These are phyloP conservation scores for Etheostoma perlongum DNA, from an alignment of 2,797 vertebrate species.

Conservation along the genomic window DNA sequence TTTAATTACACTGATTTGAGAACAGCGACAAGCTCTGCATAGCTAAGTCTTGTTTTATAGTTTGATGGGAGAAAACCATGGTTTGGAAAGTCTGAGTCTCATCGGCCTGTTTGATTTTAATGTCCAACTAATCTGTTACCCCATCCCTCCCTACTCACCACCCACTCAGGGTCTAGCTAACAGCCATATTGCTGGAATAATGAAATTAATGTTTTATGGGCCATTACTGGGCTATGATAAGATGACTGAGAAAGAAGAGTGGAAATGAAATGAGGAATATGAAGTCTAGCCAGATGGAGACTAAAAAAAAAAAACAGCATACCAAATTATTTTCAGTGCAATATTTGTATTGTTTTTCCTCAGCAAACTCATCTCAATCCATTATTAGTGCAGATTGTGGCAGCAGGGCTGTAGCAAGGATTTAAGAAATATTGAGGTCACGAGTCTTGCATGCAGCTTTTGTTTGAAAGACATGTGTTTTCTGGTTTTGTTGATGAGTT, in stretches of 20 bases:
- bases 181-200: constrained; percentile 70
- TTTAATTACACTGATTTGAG: constrained; percentile 38
- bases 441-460: neutral
- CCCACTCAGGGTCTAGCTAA: constrained; percentile 47
- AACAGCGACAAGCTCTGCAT: neutral
- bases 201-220: constrained; percentile 81
- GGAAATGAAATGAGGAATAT: constrained; percentile 18
- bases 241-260: constrained; percentile 56
- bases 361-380: constrained; percentile 3
- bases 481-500: neutral
- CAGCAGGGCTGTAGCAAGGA: neutral
- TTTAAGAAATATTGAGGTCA: constrained; percentile 15
- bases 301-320: constrained; percentile 26
- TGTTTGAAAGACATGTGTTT: neutral
- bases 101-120: constrained; percentile 54
- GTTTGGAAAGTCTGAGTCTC: constrained; percentile 25
- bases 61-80: constrained; percentile 25
- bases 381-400: constrained; percentile 3
- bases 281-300: constrained; percentile 41
- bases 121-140: constrained; percentile 46
- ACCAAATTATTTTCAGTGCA: constrained; percentile 12
- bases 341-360: constrained; percentile 7
- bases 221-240: constrained; percentile 73
- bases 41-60: neutral
- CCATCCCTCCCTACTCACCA: constrained; percentile 22